These are phyloP conservation scores for Bos javanicus DNA, from an alignment of 2,113 vertebrate species.

Conservation along the genomic window DNA sequence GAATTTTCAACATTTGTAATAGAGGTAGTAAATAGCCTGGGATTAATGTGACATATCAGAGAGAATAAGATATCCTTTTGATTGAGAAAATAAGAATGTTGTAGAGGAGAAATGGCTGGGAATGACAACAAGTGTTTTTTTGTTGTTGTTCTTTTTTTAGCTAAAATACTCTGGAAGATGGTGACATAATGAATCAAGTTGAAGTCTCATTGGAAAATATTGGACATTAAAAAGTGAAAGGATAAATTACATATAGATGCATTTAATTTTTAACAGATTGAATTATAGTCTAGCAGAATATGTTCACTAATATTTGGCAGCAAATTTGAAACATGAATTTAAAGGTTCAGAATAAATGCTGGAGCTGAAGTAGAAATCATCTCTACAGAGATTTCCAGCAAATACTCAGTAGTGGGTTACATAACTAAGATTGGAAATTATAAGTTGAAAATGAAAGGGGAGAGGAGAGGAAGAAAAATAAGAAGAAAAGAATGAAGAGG, in stretches of 20 bases:
- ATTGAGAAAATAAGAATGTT: not conserved
- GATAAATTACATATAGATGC: not conserved
- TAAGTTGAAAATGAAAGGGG: not conserved
- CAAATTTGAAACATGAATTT: not conserved
- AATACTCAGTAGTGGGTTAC: not conserved
- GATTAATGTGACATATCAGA: not conserved
- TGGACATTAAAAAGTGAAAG: not conserved
- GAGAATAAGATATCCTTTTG: not conserved
- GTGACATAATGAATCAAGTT: not conserved
- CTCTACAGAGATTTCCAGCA: not conserved
- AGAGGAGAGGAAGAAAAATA: not conserved
- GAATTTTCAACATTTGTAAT: not conserved
- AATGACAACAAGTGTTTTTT: not conserved
- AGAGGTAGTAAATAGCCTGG: fast-evolving
- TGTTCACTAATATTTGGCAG: not conserved
- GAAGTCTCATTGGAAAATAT: not conserved
- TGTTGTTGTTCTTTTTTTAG: not conserved
- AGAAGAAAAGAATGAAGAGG: not conserved
- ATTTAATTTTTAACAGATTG: not conserved
- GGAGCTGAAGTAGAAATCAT: not conserved
- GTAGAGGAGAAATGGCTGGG: not conserved
- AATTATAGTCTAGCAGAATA: not conserved
- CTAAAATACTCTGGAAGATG: not conserved
- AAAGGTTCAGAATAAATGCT: not conserved
- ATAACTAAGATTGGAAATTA: not conserved